Conservation (phyloP, 2,113 vertebrate species). For the Halichoeres trimaculatus region DNA sequence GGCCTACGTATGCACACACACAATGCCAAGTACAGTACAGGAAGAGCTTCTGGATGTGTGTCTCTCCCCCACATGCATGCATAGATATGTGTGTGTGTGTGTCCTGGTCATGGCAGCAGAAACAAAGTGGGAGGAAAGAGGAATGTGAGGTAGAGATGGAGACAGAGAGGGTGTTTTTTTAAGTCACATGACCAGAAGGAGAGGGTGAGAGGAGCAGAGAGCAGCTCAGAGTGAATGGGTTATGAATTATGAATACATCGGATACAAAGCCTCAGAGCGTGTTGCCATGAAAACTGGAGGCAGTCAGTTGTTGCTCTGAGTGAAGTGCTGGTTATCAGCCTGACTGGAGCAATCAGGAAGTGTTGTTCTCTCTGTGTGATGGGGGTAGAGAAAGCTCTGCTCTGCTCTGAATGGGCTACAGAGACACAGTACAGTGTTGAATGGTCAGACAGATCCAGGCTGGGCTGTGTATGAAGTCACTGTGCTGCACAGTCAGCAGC, state of each 20-base stretch:
- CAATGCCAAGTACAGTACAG: background rate
- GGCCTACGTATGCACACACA: slow-evolving; percentile 14
- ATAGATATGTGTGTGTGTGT: background rate
- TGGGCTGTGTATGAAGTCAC: slow-evolving; percentile 7
- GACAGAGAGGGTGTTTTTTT: slow-evolving; percentile 33
- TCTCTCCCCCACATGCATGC: background rate
- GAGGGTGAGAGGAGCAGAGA: background rate
- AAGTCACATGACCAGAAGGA: background rate
- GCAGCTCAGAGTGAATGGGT: slow-evolving; percentile 3
- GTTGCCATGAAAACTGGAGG: slow-evolving; percentile 28
- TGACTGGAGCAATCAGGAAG: too few relatives aligned
- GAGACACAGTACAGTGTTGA: background rate
- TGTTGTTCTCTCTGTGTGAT: too few relatives aligned
- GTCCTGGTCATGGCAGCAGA: background rate
- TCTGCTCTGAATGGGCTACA: background rate
- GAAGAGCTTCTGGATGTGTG: background rate
- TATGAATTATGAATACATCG: slow-evolving; percentile 36
- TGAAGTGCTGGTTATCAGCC: too few relatives aligned
- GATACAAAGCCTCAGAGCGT: background rate
- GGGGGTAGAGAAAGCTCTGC: too few relatives aligned
- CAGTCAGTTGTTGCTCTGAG: background rate
- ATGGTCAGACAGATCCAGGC: background rate
- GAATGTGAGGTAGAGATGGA: background rate
- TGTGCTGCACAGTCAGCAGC: slow-evolving; percentile 29
- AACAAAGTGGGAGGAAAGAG: slow-evolving; percentile 36